Evolutionary conservation across 2,797 vertebrate species (phyloP).

Genomic region (Uromys caudimaculatus): DNA sequence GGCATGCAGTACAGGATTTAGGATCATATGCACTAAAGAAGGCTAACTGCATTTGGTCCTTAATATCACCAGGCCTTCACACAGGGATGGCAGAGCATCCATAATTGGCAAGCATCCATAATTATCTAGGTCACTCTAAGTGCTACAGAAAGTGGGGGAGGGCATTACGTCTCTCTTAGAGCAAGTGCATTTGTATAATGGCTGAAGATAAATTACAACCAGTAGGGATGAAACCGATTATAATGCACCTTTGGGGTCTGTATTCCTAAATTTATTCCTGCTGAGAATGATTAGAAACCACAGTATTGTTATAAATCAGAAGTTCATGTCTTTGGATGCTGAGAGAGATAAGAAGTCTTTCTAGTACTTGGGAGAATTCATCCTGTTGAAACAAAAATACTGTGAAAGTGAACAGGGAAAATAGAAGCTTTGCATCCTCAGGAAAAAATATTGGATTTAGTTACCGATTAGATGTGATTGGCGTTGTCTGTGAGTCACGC

Average conservation of each 20-base stretch:
- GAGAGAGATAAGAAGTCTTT: conserved; percentile 3
- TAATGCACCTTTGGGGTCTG: not conserved
- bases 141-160: conserved; percentile 35
- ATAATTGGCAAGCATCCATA: conserved; percentile 56
- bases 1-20: not conserved
- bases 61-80: conserved; percentile 25
- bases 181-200: conserved; percentile 61
- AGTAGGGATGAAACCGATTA: not conserved
- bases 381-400: not conserved
- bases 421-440: not conserved
- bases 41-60: not conserved
- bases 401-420: not conserved
- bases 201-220: conserved; percentile 61
- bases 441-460: not conserved
- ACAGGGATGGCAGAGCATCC: conserved; percentile 4
- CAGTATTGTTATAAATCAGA: not conserved
- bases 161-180: conserved; percentile 43
- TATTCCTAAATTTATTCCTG: conserved; percentile 3
- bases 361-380: not conserved
- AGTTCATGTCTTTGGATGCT: not conserved
- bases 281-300: conserved; percentile 46
- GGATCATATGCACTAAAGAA: not conserved
- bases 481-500: not conserved
- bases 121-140: conserved; percentile 68
- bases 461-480: not conserved